A percentile compares a stretch with the other conserved stretches of the same genome.
phyloP scores from a whole-genome alignment of 2,113 vertebrate genomes.

The Petaurus breviceps region DNA sequence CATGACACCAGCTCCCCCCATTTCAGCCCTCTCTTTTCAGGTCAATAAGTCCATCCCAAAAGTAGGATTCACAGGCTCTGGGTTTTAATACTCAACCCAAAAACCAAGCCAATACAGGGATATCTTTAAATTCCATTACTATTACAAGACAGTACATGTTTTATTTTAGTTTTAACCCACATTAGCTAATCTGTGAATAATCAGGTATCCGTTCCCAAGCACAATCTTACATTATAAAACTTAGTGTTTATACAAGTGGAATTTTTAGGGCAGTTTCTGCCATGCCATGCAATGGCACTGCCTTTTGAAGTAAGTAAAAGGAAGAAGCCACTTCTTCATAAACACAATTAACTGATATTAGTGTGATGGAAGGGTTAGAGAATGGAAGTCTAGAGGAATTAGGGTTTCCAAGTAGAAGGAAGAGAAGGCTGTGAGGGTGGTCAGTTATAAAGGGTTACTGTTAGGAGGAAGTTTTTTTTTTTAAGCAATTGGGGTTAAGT shows the following conservation, averaged over 20 bases:
- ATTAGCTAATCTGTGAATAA: neutral
- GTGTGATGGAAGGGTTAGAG: neutral
- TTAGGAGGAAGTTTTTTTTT: neutral
- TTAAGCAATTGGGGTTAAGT: no score
- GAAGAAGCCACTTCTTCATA: neutral
- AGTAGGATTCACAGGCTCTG: no score
- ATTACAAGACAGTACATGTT: neutral
- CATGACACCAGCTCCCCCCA: no score
- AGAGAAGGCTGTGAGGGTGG: neutral
- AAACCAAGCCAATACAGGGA: no score
- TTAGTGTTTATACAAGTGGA: neutral
- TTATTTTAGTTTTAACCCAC: neutral
- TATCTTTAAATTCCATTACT: no score
- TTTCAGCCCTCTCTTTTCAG: no score
- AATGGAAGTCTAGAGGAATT: neutral
- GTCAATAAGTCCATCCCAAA: no score
- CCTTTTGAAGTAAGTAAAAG: neutral
- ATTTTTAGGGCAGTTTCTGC: neutral
- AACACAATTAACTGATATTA: neutral
- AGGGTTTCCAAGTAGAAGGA: neutral
- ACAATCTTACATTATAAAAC: neutral
- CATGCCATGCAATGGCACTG: neutral
- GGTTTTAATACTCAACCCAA: no score
- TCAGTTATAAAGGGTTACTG: neutral
- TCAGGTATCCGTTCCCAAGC: neutral